phyloP scores from a whole-genome alignment of 2,113 vertebrate genomes.

The Empidonax traillii region DNA sequence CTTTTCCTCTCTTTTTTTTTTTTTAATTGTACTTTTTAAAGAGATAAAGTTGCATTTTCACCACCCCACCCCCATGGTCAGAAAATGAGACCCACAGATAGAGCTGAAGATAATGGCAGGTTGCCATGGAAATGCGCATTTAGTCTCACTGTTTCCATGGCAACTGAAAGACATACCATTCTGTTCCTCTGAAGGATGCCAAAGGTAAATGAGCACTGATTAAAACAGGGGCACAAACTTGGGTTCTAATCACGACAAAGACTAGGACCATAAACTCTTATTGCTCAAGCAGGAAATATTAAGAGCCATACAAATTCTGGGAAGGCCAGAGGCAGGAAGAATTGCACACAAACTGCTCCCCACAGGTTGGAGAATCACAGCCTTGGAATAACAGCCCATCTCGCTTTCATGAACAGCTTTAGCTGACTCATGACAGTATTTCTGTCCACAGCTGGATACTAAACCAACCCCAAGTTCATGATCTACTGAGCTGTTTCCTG shows the following conservation, averaged over 20 bases:
- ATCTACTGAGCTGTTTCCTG: background rate
- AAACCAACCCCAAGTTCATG: background rate
- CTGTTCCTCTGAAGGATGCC: slow-evolving; percentile 78
- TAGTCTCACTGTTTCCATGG: slow-evolving; percentile 77
- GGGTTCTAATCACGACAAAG: slow-evolving; percentile 65
- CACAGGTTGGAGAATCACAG: background rate
- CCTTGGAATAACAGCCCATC: background rate
- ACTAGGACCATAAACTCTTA: slow-evolving; percentile 53
- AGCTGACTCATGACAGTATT: background rate
- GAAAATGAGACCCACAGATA: slow-evolving; percentile 74
- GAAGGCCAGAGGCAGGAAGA: slow-evolving; percentile 1
- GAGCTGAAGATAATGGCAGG: slow-evolving; percentile 76
- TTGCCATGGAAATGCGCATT: slow-evolving; percentile 81
- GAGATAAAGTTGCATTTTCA: slow-evolving; percentile 45
- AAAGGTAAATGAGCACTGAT: slow-evolving; percentile 79
- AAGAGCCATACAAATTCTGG: background rate
- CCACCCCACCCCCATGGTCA: slow-evolving; percentile 54
- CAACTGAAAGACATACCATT: slow-evolving; percentile 80
- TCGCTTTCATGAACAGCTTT: background rate
- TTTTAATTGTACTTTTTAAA: background rate
- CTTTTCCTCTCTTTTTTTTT: background rate
- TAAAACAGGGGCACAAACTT: slow-evolving; percentile 69
- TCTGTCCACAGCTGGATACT: background rate
- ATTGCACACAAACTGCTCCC: background rate
- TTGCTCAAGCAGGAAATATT: slow-evolving; percentile 50